These are phyloP conservation scores for Peucedramus taeniatus DNA, from an alignment of 2,113 vertebrate species.

Conservation along the genomic window DNA sequence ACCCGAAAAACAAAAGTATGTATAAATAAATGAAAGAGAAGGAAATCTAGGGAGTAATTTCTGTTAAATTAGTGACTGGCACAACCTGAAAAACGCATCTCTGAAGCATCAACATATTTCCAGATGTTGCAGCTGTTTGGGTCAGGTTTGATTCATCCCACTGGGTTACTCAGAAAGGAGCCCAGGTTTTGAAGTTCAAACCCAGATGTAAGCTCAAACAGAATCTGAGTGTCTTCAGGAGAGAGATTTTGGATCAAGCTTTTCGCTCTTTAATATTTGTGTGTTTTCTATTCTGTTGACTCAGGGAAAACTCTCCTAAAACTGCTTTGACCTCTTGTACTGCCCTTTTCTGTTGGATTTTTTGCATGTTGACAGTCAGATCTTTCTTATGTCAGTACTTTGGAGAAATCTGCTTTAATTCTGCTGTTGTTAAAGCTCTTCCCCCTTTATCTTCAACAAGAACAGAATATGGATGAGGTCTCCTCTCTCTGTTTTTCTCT, in stretches of 20 bases:
- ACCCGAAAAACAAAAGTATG: not conserved
- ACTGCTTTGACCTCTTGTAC: not conserved
- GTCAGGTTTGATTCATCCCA: not conserved
- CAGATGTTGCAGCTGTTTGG: not conserved
- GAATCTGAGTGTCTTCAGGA: not conserved
- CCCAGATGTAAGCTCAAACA: not conserved
- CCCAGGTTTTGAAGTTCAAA: not conserved
- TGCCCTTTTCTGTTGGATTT: not conserved
- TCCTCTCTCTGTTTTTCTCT: not conserved
- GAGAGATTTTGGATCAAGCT: not conserved
- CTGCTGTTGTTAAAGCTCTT: not conserved
- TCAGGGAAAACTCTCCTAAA: not conserved
- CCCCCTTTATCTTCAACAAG: not conserved
- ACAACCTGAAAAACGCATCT: not conserved
- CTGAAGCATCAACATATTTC: not conserved
- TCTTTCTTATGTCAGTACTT: not conserved
- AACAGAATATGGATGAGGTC: not conserved
- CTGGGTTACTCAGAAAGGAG: not conserved
- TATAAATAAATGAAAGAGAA: not conserved
- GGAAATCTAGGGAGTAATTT: not conserved
- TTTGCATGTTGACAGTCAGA: not conserved
- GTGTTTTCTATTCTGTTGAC: not conserved
- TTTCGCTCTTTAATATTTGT: not conserved
- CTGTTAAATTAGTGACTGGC: not conserved
- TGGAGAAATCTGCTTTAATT: not conserved